Base-by-base conservation (phyloP, 2,113 vertebrate species). In the Neogobius melanostomus region DNA sequence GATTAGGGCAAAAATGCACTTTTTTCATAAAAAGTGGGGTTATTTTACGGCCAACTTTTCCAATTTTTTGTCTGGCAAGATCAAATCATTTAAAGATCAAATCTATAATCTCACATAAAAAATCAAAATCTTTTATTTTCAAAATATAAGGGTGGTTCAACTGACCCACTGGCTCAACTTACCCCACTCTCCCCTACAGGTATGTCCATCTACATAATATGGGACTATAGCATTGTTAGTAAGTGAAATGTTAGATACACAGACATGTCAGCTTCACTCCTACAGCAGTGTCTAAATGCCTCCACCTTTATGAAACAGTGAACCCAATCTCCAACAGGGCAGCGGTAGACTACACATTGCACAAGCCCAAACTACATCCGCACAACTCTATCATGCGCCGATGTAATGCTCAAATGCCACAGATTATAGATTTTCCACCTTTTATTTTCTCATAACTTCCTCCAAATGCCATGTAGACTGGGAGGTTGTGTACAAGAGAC, bases 241-340 rank as follows among this genome's bases (percentile, higher is more conserved):
- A 36, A 36, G 28, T 36, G 46, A 8, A 47, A 47, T 47, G 46
- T 11, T 47, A 8, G 7, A 47, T 53, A 17, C 56, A 80, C 56
- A 80, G 53, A 50, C 78, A 68, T 71, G 74, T 64, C 68, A 42
- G 6, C 12, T 36, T 66, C 52, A 15, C 77, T 72, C 42, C 8
- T 42, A 6, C 61, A 85, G 74, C 77, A 79, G 46, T 73, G 56
- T n/a, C 51, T 66, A 70, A 82, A 75, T 61, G 46, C 71, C 57
- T 47, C 59, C 68, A 49, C 46, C 14, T 63, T 70, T 60, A 7
- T 12, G 8, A 15, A 59, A 67, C 63, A 12, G 72, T 75, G 72
- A 86, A 80, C 78, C 76, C 77, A 85, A 81, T 85, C 83, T 76
- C 46, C 72, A 64, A 66, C 67, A 16, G 68, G 77, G 72, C 73